Evolutionary conservation across 2,888 invertebrate species (phyloP), one percentile per base, ranked within the genome.

Genomic region (Drosophila tripunctata): DNA sequence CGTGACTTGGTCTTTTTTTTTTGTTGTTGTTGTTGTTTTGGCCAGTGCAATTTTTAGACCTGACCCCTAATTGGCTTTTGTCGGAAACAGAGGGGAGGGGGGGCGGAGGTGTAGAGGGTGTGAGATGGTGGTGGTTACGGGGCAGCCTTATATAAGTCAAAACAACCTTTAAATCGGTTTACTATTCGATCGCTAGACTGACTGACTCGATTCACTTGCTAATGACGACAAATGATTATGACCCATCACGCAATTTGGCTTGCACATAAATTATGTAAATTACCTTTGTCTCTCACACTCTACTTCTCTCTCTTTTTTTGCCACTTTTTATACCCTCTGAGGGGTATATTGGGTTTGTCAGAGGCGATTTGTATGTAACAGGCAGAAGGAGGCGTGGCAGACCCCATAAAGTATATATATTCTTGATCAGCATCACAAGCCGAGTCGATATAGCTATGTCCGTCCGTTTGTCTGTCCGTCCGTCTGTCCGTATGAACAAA

Each of bases 41-140:
- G 57, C 47, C 22, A 78, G 52, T 73, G 73, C 81, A 77, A 57
- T 73, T 84, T 77, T 64, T 84, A 84, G 78, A 73, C 43, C 79
- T 85, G 83, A 82, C 83, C 86, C 67, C 87, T 80, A 81, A 81
- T 81, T 81, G 81, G 84, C 80, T 88, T 86, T 64, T 56, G 69
- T 41, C 52, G 56, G 30, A 56, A 47, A 7, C 10, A 12, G 2
- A 40, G 10, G 10, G 17, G 14, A 27, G 6, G 27, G 2, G 19
- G 12, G 6, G 3, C 22, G 5, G 12, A 2, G 24, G 19, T 1
- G 5, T 1, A 4, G 3, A 8, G 22, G 14, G 40, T 10, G 17
- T 1, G 14, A 21, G 4, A 21, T 21, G 21, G 27, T 8, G 0
- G 27, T 27, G 10, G 27, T 2, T 27, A 10, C 8, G 10, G 7